phyloP scores from a whole-genome alignment of 2,888 invertebrate genomes.

The Tetrapedia diversipes region DNA sequence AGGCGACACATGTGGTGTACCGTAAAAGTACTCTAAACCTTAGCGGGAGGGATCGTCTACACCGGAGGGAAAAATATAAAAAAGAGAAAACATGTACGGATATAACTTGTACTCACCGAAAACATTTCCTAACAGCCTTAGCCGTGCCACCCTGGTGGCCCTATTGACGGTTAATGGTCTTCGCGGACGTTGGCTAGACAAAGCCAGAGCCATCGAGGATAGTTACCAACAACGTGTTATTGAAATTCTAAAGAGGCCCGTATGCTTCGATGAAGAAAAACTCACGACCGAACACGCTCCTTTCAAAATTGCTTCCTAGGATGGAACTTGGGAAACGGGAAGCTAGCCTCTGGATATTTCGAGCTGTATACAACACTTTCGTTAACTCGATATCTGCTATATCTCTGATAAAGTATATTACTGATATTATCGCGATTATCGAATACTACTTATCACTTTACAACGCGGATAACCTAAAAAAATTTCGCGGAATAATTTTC shows the following conservation, averaged over 20 bases:
- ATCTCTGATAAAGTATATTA: too few species aligned
- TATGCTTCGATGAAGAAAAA: constrained; percentile 12
- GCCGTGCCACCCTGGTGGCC: constrained; percentile 79
- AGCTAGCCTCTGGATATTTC: constrained; percentile 4
- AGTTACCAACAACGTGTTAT: constrained; percentile 22
- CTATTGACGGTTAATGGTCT: constrained; percentile 78
- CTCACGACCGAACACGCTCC: constrained; percentile 2
- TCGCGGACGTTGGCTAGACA: constrained; percentile 76
- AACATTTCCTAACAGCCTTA: constrained; percentile 75
- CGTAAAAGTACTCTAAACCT: constrained; percentile 33
- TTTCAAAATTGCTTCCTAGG: constrained; percentile 10
- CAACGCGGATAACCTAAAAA: constrained; percentile 8
- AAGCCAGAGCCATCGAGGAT: constrained; percentile 69
- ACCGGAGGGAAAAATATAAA: constrained; percentile 4
- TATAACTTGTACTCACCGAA: constrained; percentile 76
- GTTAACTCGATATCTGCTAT: background rate
- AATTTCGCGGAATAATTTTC: background rate
- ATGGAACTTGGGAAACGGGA: background rate
- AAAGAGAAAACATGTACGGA: constrained; percentile 21
- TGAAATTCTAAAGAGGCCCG: constrained; percentile 23
- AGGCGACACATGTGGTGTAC: constrained; percentile 34
- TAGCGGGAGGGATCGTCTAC: constrained; percentile 47
- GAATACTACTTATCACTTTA: too few species aligned
- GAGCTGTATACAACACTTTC: background rate
- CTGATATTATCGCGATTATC: background rate